Conservation (phyloP, 2,113 vertebrate species). For the Willisornis vidua region DNA sequence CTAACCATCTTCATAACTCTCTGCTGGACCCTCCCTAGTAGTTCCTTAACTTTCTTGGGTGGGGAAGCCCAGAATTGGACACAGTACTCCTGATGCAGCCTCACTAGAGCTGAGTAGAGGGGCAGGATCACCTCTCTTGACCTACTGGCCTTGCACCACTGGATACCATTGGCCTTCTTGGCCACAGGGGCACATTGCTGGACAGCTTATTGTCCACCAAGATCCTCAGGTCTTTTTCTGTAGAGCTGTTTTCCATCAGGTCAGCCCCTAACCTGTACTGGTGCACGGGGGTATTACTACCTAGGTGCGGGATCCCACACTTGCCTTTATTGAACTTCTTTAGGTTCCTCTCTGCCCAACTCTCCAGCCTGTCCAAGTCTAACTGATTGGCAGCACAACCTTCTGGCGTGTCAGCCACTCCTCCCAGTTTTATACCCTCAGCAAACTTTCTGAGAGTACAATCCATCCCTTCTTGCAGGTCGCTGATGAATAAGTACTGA, state of each 20-base stretch:
- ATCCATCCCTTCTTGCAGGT: not conserved
- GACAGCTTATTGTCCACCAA: not conserved
- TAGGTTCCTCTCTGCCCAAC: not conserved
- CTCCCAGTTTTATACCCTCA: not conserved
- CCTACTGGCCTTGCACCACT: fast-evolving
- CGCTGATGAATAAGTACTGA: too few species aligned
- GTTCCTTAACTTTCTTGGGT: not conserved
- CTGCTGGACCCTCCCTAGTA: not conserved
- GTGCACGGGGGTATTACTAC: not conserved
- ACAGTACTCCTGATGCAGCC: not conserved
- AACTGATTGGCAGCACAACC: not conserved
- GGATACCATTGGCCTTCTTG: not conserved
- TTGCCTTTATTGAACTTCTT: not conserved
- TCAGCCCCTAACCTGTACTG: not conserved
- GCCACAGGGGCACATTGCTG: not conserved
- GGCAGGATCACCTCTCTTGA: not conserved
- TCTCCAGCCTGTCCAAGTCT: not conserved
- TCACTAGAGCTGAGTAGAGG: not conserved
- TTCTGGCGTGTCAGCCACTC: not conserved
- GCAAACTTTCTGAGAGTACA: not conserved
- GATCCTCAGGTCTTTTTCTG: not conserved
- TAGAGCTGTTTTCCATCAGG: not conserved
- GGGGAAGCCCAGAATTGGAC: not conserved
- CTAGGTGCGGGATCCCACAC: not conserved
- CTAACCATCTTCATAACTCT: not conserved